Conservation (phyloP, 1,140 invertebrate species). For the Leptoteleia sp. region DNA sequence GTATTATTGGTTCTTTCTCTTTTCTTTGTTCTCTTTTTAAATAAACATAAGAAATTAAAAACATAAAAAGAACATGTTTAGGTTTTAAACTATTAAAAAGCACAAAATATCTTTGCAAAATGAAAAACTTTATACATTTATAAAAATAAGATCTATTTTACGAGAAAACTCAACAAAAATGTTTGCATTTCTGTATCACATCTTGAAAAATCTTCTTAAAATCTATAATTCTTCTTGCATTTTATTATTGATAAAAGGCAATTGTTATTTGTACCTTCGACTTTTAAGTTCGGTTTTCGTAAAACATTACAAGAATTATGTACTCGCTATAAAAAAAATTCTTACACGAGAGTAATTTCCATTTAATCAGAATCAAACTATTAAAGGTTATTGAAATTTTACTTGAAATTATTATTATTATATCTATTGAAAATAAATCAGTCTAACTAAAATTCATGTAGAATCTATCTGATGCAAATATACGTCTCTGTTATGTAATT, state of each 20-base stretch:
- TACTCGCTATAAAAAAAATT: too few relatives aligned
- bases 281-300: conserved; percentile 8
- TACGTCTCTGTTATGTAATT: too few relatives aligned
- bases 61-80: neutral
- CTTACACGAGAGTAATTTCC: too few relatives aligned
- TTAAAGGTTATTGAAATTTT: too few relatives aligned
- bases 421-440: too few relatives aligned
- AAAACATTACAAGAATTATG: too few relatives aligned
- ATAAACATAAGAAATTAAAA: neutral
- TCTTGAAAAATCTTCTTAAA: conserved; percentile 11
- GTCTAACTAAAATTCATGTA: too few relatives aligned
- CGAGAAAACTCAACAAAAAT: conserved; percentile 30
- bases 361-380: too few relatives aligned
- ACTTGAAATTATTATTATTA: too few relatives aligned
- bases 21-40: too few relatives aligned
- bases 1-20: conserved; percentile 30
- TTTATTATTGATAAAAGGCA: conserved; percentile 44
- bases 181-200: conserved; percentile 34
- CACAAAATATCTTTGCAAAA: neutral
- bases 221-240: conserved; percentile 14
- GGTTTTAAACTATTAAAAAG: neutral
- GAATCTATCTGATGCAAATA: too few relatives aligned
- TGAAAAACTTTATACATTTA: neutral
- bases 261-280: conserved; percentile 45
- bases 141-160: conserved; percentile 8